Percentiles rank a stretch among this genome's conserved stretches.
Evolutionary conservation across 2,797 vertebrate genomes (phyloP).

Genomic region (Neosalanx taihuensis): DNA sequence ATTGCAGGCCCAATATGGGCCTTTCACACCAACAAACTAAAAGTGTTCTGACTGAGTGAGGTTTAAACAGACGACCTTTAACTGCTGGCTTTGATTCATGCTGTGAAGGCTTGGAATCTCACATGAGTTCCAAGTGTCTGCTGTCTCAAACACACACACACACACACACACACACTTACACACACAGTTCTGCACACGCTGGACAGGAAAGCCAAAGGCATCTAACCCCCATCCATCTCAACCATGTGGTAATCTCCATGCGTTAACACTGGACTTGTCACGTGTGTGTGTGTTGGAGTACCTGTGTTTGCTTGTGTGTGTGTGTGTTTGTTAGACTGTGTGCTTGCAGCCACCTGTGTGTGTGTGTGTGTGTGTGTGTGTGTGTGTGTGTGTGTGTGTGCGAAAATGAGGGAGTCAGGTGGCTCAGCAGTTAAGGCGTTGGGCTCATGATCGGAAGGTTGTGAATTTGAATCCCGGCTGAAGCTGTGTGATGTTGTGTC

Average conservation of each 20-base stretch:
- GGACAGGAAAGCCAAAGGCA: not conserved
- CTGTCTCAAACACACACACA: not conserved
- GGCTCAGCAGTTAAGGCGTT: too few relatives aligned
- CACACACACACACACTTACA: slow-evolving; percentile 5
- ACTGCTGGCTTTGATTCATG: not conserved
- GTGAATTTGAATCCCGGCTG: too few relatives aligned
- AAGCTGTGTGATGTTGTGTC: too few relatives aligned
- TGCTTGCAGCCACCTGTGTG: not conserved
- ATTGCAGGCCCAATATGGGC: not conserved
- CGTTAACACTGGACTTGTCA: slow-evolving; percentile 18
- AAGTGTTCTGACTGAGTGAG: too few relatives aligned
- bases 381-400: not conserved
- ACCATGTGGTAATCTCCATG: slow-evolving; percentile 19
- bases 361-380: not conserved
- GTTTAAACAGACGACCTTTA: too few relatives aligned
- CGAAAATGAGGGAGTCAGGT: not conserved
- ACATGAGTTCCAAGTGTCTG: not conserved
- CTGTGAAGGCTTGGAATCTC: not conserved
- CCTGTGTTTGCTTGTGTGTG: not conserved
- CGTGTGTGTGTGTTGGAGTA: not conserved
- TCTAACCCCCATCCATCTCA: not conserved
- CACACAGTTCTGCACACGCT: not conserved
- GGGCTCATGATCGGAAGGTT: too few relatives aligned
- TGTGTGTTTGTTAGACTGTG: not conserved
- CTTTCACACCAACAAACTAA: too few relatives aligned